Evolutionary conservation across 1,140 invertebrate genomes (phyloP).

Genomic region (Elysia chlorotica): DNA sequence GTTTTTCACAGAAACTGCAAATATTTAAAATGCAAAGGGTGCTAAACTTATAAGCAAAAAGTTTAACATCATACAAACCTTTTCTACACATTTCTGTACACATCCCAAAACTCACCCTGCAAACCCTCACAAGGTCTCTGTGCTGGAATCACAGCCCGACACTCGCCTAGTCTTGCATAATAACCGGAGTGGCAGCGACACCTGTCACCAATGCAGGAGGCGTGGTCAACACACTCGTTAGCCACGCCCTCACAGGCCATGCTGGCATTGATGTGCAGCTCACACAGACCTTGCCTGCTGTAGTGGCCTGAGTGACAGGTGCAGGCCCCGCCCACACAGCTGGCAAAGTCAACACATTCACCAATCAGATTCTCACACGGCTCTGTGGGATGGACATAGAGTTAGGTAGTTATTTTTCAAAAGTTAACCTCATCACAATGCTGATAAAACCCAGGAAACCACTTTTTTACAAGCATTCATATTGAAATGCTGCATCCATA

Average conservation of each 20-base stretch:
- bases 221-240: conserved; percentile 17
- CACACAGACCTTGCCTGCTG: conserved; percentile 13
- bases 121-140: not conserved
- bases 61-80: no score
- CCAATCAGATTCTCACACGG: not conserved
- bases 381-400: not conserved
- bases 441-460: no score
- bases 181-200: conserved; percentile 6
- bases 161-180: not conserved
- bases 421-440: no score
- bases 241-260: not conserved
- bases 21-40: no score
- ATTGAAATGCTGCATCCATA: no score
- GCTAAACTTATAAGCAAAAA: no score
- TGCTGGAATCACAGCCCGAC: not conserved
- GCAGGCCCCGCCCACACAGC: not conserved
- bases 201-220: not conserved
- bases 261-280: conserved; percentile 7
- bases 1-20: no score
- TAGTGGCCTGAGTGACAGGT: conserved; percentile 17
- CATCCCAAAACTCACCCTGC: conserved; percentile 19
- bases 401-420: no score
- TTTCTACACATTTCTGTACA: no score
- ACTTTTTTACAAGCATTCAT: no score
- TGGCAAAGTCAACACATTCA: conserved; percentile 8